These are phyloP conservation scores for Biston betularia DNA, from an alignment of 2,888 invertebrate genomes.

Conservation along the genomic window DNA sequence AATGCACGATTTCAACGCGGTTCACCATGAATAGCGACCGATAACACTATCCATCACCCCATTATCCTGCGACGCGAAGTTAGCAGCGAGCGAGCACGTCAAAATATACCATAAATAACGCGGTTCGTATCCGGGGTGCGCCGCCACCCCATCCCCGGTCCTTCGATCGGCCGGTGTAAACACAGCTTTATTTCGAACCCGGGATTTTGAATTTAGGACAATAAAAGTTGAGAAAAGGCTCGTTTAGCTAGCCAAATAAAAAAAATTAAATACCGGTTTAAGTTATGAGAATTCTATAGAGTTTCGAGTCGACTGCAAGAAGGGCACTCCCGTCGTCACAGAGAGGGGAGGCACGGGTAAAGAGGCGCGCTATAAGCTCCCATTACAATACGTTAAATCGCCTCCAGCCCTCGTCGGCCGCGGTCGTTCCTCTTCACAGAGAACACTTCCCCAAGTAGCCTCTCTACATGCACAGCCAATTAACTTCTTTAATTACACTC, in stretches of 20 bases:
- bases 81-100: slow-evolving; percentile 80
- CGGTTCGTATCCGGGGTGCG: slow-evolving; percentile 72
- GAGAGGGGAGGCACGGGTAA: slow-evolving; percentile 51
- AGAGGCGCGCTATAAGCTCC: slow-evolving; percentile 61
- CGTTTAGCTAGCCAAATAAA: slow-evolving; percentile 23
- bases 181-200: slow-evolving; percentile 61
- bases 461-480: slow-evolving; percentile 68
- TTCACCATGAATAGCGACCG: slow-evolving; percentile 79
- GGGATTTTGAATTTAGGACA: slow-evolving; percentile 53
- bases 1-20: slow-evolving; percentile 69
- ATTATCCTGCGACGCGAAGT: slow-evolving; percentile 82
- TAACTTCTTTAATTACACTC: slow-evolving; percentile 72
- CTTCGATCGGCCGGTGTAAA: slow-evolving; percentile 65
- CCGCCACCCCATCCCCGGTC: slow-evolving; percentile 59
- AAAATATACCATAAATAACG: slow-evolving; percentile 85
- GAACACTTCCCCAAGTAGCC: slow-evolving; percentile 60
- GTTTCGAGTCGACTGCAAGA: slow-evolving; percentile 8
- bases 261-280: slow-evolving; percentile 11
- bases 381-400: slow-evolving; percentile 77
- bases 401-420: slow-evolving; percentile 68
- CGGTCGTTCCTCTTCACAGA: slow-evolving; percentile 59
- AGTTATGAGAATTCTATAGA: slow-evolving; percentile 18
- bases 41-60: slow-evolving; percentile 85
- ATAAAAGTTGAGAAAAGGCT: slow-evolving; percentile 53
- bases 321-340: slow-evolving; percentile 50